A percentile compares a stretch with the other conserved stretches of the same genome.
These are phyloP conservation scores for Phyllotreta striolata DNA, from an alignment of 2,888 invertebrate genomes.

Conservation along the genomic window DNA sequence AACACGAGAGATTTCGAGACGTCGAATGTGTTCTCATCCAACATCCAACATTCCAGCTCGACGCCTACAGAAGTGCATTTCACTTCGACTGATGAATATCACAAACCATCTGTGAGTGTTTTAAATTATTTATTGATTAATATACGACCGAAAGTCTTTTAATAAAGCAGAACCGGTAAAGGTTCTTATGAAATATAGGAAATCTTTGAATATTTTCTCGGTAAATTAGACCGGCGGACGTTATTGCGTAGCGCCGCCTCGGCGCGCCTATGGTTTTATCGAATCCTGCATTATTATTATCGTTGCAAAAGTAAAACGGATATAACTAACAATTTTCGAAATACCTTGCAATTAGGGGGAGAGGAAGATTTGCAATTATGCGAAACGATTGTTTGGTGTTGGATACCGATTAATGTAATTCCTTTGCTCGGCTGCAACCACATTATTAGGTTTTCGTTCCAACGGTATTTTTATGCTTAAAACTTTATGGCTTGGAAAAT, in stretches of 20 bases:
- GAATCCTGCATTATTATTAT: too few species aligned
- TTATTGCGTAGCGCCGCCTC: too few species aligned
- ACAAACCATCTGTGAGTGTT: constrained; percentile 49
- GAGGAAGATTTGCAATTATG: constrained; percentile 18
- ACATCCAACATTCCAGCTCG: constrained; percentile 44
- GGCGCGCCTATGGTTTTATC: too few species aligned
- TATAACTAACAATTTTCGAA: constrained; percentile 21
- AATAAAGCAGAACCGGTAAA: constrained; percentile 26
- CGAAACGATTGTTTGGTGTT: constrained; percentile 21
- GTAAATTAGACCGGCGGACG: not conserved
- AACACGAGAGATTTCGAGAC: constrained; percentile 46
- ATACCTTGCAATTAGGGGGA: constrained; percentile 4
- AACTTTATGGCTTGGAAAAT: constrained; percentile 3
- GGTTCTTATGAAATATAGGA: constrained; percentile 37
- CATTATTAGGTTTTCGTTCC: constrained; percentile 25
- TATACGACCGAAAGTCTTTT: constrained; percentile 27
- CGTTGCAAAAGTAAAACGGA: not conserved
- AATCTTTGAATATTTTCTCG: constrained; percentile 32
- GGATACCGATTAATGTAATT: constrained; percentile 19
- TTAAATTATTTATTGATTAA: constrained; percentile 45
- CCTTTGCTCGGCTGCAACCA: constrained; percentile 16
- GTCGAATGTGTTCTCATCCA: constrained; percentile 42
- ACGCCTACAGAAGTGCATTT: constrained; percentile 50
- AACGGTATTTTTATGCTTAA: constrained; percentile 10
- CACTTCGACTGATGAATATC: constrained; percentile 50